Evolutionary conservation across 2,888 invertebrate species (phyloP), one percentile per base, ranked within the genome.

Genomic region (Sarcophaga variegata): DNA sequence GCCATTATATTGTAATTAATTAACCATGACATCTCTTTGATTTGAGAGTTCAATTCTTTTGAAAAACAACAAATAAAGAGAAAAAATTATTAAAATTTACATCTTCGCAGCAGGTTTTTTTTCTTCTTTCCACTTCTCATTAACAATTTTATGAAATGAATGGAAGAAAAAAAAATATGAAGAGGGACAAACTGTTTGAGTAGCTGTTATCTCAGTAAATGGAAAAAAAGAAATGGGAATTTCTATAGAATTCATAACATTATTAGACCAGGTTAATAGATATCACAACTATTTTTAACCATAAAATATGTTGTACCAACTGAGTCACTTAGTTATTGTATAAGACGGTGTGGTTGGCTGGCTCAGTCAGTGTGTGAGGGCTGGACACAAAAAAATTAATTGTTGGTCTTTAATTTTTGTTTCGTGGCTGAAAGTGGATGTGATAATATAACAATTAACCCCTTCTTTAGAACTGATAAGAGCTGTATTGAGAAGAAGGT

Each of bases 1-100:
- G 71, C 75, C 79, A 87, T 87, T 87, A 87, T 87, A 87, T 84
- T 84, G 84, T 84, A 87, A 87, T 87, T 87, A 87, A 87, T 87
- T 84, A 87, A 69, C 70, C 84, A 81, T 87, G 87, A 87, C 87
- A 87, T 84, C 54, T 87, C 20, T 76, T 37, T 47, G 84, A 71
- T 83, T 80, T 20, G 20, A 74, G 76, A 54, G 37, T 37, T 45
- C 14, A 84, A 59, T 87, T 84, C 81, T 17, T 66, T 67, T 79
- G 77, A 79, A 87, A 84, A 67, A 59, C 54, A 37, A 81, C 67
- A 77, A 11, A 59, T 47, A 20, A 77, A 14, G 60, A 14, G n/a
- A 20, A 54, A 54, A 47, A 80, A 82, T 79, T 37, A 8, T 81
- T 81, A 67, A 84, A 84, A 79, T 82, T 84, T 84, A 87, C 81